Conservation (phyloP, 1,140 invertebrate species). For the Cyphomyrmex costatus region DNA sequence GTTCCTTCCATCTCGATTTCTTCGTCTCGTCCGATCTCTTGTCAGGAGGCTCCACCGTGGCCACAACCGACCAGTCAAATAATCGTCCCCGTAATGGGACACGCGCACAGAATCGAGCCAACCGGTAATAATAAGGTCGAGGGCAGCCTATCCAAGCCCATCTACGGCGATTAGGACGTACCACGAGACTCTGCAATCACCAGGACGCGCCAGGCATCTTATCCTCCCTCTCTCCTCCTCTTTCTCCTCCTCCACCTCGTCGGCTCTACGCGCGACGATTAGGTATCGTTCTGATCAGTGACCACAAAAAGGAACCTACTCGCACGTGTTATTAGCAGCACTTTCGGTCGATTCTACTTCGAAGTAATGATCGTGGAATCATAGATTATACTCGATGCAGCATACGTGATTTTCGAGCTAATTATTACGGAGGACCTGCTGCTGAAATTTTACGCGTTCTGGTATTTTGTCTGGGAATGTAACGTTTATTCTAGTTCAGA, state of each 20-base stretch:
- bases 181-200: constrained; percentile 61
- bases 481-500: background rate
- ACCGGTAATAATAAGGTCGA: constrained; percentile 74
- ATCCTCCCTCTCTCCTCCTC: background rate
- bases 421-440: constrained; percentile 27
- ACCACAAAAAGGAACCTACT: constrained; percentile 36
- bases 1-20: constrained; percentile 57
- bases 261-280: constrained; percentile 49
- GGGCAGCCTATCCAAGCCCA: constrained; percentile 67
- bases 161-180: constrained; percentile 75
- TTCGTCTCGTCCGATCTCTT: constrained; percentile 48
- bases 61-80: constrained; percentile 72
- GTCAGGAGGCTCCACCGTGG: constrained; percentile 37
- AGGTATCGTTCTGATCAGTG: constrained; percentile 59
- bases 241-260: constrained; percentile 5
- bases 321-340: constrained; percentile 65
- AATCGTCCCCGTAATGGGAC: constrained; percentile 77
- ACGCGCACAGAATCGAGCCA: constrained; percentile 59
- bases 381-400: constrained; percentile 36
- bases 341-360: constrained; percentile 30
- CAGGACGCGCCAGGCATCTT: constrained; percentile 19
- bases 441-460: constrained; percentile 40
- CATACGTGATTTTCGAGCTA: constrained; percentile 41
- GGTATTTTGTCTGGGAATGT: background rate
- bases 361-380: constrained; percentile 42